Percentiles rank a stretch among this genome's conserved stretches.
Evolutionary conservation across 2,113 vertebrate genomes (phyloP).

Genomic region (Oxygymnocypris stewartii): DNA sequence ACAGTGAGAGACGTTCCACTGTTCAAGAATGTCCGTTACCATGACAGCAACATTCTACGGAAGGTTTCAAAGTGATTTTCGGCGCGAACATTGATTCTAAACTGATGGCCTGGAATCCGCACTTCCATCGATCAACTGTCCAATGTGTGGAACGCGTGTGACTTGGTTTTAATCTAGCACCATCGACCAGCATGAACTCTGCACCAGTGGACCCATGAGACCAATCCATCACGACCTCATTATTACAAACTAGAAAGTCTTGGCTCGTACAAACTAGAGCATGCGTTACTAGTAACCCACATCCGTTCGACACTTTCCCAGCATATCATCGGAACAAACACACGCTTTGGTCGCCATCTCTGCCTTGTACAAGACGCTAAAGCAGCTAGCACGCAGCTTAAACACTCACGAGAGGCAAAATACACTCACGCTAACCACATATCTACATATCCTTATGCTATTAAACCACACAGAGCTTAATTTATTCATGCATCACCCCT

Average conservation of each 20-base stretch:
- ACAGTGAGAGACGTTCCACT: neutral
- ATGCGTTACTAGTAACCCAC: neutral
- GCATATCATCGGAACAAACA: neutral
- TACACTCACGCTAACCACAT: neutral
- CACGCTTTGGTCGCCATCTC: conserved; percentile 12
- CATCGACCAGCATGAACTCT: conserved; percentile 23
- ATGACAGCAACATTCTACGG: neutral
- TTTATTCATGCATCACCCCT: neutral
- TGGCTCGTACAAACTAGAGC: neutral
- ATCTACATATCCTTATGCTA: neutral
- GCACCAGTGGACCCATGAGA: neutral
- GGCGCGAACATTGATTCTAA: conserved; percentile 12
- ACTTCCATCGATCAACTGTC: conserved; percentile 36
- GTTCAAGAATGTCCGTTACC: neutral
- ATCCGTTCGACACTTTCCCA: neutral
- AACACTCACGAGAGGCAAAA: neutral
- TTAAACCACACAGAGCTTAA: neutral
- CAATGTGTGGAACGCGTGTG: too few relatives aligned
- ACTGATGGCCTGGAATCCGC: neutral
- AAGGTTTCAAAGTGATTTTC: neutral
- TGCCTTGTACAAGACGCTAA: conserved; percentile 1
- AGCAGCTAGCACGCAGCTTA: neutral
- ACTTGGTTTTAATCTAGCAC: conserved; percentile 11
- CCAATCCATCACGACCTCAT: conserved; percentile 12
- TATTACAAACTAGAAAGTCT: neutral